Evolutionary conservation across 2,113 vertebrate genomes (phyloP).

Genomic region (Aphyosemion australe): DNA sequence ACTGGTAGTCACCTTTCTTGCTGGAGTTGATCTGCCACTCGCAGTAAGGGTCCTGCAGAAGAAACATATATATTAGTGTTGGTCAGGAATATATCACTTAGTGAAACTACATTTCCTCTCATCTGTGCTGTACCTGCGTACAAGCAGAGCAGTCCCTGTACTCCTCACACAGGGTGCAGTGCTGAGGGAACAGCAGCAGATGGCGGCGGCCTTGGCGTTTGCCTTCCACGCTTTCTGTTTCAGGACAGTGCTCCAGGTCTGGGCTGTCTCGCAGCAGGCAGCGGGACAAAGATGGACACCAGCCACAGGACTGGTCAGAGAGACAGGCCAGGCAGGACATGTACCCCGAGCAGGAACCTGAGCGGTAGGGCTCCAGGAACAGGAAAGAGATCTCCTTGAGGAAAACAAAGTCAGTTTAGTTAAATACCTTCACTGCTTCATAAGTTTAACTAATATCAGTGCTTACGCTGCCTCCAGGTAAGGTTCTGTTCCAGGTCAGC

Average conservation of each 20-base stretch:
- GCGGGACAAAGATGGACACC: slow-evolving; percentile 82
- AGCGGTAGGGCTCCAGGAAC: slow-evolving; percentile 89
- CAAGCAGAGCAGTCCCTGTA: slow-evolving; percentile 90
- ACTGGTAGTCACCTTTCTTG: slow-evolving; percentile 89
- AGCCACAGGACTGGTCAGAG: slow-evolving; percentile 91
- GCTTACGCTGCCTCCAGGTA: slow-evolving; percentile 88
- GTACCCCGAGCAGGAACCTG: slow-evolving; percentile 81
- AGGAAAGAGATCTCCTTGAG: slow-evolving; percentile 90
- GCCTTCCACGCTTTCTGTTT: slow-evolving; percentile 43
- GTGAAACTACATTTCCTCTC: background rate
- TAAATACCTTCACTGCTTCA: background rate
- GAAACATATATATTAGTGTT: slow-evolving; percentile 13
- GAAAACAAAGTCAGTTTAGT: background rate
- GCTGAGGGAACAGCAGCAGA: slow-evolving; percentile 84
- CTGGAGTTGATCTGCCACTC: slow-evolving; percentile 91
- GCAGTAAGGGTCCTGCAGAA: slow-evolving; percentile 85
- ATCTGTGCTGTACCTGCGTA: slow-evolving; percentile 78
- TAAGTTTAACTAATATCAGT: background rate
- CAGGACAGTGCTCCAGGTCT: slow-evolving; percentile 72
- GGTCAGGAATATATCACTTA: background rate
- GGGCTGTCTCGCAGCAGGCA: slow-evolving; percentile 78
- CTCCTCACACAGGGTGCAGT: slow-evolving; percentile 89
- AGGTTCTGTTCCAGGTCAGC: slow-evolving; percentile 88
- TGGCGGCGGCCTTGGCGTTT: slow-evolving; percentile 67
- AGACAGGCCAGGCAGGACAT: slow-evolving; percentile 88